Evolutionary conservation across 2,797 vertebrate species (phyloP), one percentile per base, ranked within the genome.

Genomic region (Steatocranus sp.): DNA sequence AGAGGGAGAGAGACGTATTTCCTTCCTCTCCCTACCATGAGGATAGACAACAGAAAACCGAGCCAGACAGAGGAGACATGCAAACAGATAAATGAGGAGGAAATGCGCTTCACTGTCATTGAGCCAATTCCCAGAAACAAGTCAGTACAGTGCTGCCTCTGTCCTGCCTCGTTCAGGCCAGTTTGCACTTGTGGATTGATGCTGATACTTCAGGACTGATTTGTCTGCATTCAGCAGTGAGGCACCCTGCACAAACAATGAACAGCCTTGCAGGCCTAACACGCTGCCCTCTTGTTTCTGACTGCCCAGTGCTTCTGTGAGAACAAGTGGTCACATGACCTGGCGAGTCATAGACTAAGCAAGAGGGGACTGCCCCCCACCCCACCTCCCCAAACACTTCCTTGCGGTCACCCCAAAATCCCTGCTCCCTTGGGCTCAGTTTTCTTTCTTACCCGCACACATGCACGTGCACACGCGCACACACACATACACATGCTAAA

Each of bases 251-350:
- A 68, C 88, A 86, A 90, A 94, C 94, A 95, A 94, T 92, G 89
- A 92, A 86, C 88, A 94, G 91, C 87, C 93, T 91, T 93, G 91
- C 66, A 77, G 89, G 92, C 87, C 80, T 86, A 94, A 92, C 93
- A 93, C 56, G 87, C 91, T 89, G 91, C 88, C 90, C 91, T 90
- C 90, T 89, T 94, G 91, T 93, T 92, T 89, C 91, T 34, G 84
- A 83, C 90, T 89, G 87, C 78, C 84, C 88, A 74, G 41, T 80
- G 87, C 58, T 88, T 80, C 90, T 94, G 92, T 92, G 94, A 94
- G 94, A 95, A 94, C 86, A 85, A 78, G 51, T 54, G 90, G 89
- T 96, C 95, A 95, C 89, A 90, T 94, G 93, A 93, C 89, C 91
- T 70, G 77, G 86, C 58, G 32, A 88, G 88, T 91, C 85, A 77